Conservation (phyloP, 2,797 vertebrate species). For the Kryptolebias ocellatus region DNA sequence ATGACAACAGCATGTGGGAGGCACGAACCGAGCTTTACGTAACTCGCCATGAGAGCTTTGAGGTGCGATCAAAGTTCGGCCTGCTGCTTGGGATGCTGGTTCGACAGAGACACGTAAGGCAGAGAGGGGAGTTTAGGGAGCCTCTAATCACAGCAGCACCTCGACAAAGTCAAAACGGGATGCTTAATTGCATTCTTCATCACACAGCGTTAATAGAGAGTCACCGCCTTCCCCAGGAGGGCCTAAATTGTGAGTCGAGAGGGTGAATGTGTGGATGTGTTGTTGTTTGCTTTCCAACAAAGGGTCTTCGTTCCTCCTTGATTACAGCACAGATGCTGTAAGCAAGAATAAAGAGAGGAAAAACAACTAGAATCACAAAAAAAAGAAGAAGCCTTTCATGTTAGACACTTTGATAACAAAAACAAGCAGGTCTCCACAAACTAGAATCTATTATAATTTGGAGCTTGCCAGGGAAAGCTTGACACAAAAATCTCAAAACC, state of each 20-base stretch:
- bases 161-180: conserved; percentile 62
- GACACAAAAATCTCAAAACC: conserved; percentile 52
- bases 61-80: conserved; percentile 52
- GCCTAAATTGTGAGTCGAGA: conserved; percentile 25
- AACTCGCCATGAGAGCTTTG: conserved; percentile 46
- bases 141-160: conserved; percentile 64
- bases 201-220: conserved; percentile 70
- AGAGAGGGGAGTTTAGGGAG: conserved; percentile 36
- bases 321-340: conserved; percentile 61
- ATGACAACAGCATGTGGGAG: conserved; percentile 60
- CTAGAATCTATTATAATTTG: conserved; percentile 49
- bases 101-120: conserved; percentile 46
- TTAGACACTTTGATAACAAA: conserved; percentile 73
- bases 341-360: conserved; percentile 61
- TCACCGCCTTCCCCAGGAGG: conserved; percentile 53
- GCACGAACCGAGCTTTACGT: conserved; percentile 48
- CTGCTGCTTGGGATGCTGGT: conserved; percentile 14
- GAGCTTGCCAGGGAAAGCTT: conserved; percentile 54
- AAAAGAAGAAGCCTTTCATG: conserved; percentile 72
- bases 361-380: conserved; percentile 68
- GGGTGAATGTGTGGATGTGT: conserved; percentile 14
- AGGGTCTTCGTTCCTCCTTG: conserved; percentile 68
- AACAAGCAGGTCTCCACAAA: conserved; percentile 68
- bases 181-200: conserved; percentile 72
- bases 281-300: conserved; percentile 61